phyloP scores from a whole-genome alignment of 2,113 vertebrate species.

The Ammodytes dubius region DNA sequence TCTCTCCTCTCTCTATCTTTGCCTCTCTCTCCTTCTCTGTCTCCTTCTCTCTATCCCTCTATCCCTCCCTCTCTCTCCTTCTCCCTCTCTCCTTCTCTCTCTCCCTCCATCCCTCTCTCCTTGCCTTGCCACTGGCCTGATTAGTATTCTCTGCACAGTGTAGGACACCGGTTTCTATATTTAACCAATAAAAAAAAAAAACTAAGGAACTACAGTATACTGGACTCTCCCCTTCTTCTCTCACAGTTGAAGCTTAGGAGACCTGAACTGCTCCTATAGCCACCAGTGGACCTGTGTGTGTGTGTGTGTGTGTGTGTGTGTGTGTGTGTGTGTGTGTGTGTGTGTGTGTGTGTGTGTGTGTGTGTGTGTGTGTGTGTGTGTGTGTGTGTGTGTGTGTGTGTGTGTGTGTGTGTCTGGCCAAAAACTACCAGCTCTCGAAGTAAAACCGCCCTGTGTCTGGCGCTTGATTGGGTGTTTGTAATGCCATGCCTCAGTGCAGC shows the following conservation, averaged over 20 bases:
- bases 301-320: not conserved
- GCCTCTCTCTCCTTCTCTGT: no score
- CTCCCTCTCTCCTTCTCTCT: no score
- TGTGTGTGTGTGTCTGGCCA: constrained; percentile 17
- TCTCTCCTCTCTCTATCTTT: no score
- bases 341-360: no score
- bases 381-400: no score
- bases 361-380: no score
- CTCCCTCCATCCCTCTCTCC: constrained; percentile 21
- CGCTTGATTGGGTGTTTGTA: constrained; percentile 71
- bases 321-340: no score
- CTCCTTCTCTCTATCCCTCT: no score
- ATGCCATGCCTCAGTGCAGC: constrained; percentile 70
- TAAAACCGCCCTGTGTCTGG: constrained; percentile 51
- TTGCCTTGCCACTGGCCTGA: constrained; percentile 76
- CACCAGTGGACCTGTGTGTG: constrained; percentile 55
- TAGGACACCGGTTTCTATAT: constrained; percentile 81
- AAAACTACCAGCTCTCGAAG: constrained; percentile 55
- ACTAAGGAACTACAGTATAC: constrained; percentile 50
- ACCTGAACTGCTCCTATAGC: constrained; percentile 47
- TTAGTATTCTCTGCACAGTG: constrained; percentile 84
- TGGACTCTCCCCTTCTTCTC: constrained; percentile 56
- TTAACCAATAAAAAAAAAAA: constrained; percentile 79
- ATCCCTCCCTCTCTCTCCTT: no score
- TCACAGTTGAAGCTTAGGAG: constrained; percentile 49